Evolutionary conservation across 2,113 vertebrate genomes (phyloP).

Genomic region (cattle (Bos taurus)): ARS-UCD2.0 NC_037332.1:101660501-101661000

Average conservation of each 20-base stretch:
- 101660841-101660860: not conserved
- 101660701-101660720: not conserved
- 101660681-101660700: not conserved
- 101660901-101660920: not conserved
- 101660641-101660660: not conserved
- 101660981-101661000: not conserved
- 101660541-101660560: not conserved
- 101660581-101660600: not conserved
- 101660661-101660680: not conserved
- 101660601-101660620: not conserved
- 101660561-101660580: not conserved
- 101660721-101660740: not conserved
- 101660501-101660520: not conserved
- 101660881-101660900: not conserved
- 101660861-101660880: not conserved
- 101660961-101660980: not conserved
- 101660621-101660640: not conserved
- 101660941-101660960: not conserved
- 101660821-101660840: not conserved
- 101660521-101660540: not conserved
- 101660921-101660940: accelerated
- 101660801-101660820: not conserved
- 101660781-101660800: not conserved
- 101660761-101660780: not conserved
- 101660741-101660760: not conserved